A percentile compares a stretch with the other conserved stretches of the same genome.
Conservation (phyloP, 2,888 invertebrate genomes). For the Serripes groenlandicus region DNA sequence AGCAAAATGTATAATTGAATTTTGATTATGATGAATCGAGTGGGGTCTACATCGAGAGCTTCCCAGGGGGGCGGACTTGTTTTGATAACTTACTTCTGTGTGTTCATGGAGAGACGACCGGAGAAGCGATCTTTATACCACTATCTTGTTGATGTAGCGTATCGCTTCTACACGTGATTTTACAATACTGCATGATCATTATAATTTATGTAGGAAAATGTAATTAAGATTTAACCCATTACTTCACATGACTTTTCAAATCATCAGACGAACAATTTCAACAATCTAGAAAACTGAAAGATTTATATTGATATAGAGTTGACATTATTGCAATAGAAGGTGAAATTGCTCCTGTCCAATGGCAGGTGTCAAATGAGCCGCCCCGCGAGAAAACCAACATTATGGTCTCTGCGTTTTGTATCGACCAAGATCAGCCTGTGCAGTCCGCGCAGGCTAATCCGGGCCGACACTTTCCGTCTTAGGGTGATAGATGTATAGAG, state of each 20-base stretch:
- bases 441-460: not conserved
- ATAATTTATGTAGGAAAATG: no score
- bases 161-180: conserved; percentile 1
- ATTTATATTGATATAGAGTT: no score
- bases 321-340: no score
- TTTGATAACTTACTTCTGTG: not conserved
- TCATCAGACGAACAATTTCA: no score
- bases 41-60: conserved; percentile 35
- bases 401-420: not conserved
- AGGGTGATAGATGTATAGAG: no score
- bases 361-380: no score
- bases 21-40: conserved; percentile 56
- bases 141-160: not conserved
- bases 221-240: no score
- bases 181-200: no score
- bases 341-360: no score
- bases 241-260: no score
- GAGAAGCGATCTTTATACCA: not conserved
- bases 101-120: not conserved
- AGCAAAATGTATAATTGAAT: conserved; percentile 40
- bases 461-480: not conserved
- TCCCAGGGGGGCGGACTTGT: conserved; percentile 12
- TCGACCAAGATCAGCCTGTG: not conserved
- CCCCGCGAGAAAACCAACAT: not conserved
- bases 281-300: no score